These are phyloP conservation scores for Potamilus streckersoni DNA, from an alignment of 1,140 invertebrate genomes.

Conservation along the genomic window DNA sequence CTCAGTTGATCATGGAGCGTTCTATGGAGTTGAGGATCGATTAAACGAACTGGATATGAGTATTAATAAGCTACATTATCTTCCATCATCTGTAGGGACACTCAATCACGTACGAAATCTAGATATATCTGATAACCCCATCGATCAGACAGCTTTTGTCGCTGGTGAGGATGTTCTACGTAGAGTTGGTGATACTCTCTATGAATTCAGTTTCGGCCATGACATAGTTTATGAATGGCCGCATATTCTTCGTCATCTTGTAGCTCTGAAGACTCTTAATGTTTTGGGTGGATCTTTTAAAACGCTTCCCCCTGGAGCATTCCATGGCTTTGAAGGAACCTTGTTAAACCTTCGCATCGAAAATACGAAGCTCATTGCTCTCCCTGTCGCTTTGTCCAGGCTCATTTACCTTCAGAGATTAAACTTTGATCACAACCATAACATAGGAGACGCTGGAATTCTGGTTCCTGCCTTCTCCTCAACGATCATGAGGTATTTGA, in stretches of 20 bases:
- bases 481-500: neutral
- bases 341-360: conserved; percentile 16
- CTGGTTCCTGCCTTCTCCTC: conserved; percentile 16
- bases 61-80: neutral
- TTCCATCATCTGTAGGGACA: neutral
- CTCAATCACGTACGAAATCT: neutral
- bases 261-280: conserved; percentile 6
- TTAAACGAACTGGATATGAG: conserved; percentile 9
- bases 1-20: conserved; percentile 3
- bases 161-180: conserved; percentile 15
- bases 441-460: conserved; percentile 8
- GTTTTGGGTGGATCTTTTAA: conserved; percentile 23
- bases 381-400: conserved; percentile 16
- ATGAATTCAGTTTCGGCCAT: conserved; percentile 23
- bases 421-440: conserved; percentile 5
- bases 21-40: conserved; percentile 6
- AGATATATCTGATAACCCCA: conserved; percentile 22
- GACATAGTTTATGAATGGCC: conserved; percentile 12
- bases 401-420: conserved; percentile 8
- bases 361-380: conserved; percentile 17
- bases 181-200: conserved; percentile 14
- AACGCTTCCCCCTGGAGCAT: conserved; percentile 20
- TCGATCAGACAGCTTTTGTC: conserved; percentile 2
- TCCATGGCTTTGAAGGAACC: conserved; percentile 21
- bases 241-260: conserved; percentile 8